A percentile compares a stretch with the other conserved stretches of the same genome.
phyloP scores from a whole-genome alignment of 2,888 invertebrate species.

The Cotesia congregata region DNA sequence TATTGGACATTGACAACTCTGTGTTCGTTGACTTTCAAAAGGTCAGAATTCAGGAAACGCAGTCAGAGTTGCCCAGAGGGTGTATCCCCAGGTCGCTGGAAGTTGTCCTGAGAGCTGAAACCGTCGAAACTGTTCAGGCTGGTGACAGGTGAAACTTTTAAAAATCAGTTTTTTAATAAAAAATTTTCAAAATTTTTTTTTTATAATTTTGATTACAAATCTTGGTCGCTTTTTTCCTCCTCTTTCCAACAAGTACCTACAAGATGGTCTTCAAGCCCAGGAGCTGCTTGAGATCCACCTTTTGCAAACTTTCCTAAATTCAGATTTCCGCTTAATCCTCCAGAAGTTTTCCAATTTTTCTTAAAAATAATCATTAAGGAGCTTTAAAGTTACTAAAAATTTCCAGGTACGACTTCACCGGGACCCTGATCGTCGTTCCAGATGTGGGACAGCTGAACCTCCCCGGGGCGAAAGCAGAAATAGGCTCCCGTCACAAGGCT shows the following conservation, averaged over 20 bases:
- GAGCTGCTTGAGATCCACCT: too few relatives aligned
- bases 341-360: too few relatives aligned
- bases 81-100: conserved; percentile 97
- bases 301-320: too few relatives aligned
- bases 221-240: too few relatives aligned
- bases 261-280: too few relatives aligned
- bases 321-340: too few relatives aligned
- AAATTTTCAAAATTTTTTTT: not conserved
- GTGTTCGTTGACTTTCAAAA: conserved; percentile 99
- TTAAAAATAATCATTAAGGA: too few relatives aligned
- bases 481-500: conserved; percentile 80
- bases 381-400: not conserved
- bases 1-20: conserved; percentile 93
- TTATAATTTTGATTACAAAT: not conserved
- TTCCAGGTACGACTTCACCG: conserved; percentile 64
- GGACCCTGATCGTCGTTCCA: conserved; percentile 93
- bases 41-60: conserved; percentile 96
- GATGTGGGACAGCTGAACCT: conserved; percentile 90
- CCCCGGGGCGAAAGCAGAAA: conserved; percentile 90
- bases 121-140: conserved; percentile 96
- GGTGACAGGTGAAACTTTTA: conserved; percentile 73
- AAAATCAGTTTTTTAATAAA: conserved; percentile 71
- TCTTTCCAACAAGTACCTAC: too few relatives aligned
- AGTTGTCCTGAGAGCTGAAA: conserved; percentile 93
- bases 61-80: conserved; percentile 95